These are phyloP conservation scores for Steinernema khuongi DNA, from an alignment of 1,140 invertebrate species.

Conservation along the genomic window DNA sequence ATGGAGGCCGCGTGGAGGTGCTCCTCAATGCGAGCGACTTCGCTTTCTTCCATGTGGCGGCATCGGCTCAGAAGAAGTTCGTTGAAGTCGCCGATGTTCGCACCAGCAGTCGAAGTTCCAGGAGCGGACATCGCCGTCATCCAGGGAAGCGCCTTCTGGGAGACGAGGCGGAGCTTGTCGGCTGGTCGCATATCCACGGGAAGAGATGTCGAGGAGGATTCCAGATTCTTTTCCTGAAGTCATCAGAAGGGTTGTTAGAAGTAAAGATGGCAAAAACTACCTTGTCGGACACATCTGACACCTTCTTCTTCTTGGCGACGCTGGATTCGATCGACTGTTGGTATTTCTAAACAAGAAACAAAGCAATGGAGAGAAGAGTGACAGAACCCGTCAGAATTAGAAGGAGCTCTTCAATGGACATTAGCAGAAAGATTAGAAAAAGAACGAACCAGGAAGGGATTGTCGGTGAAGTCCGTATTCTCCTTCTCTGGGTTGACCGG, in stretches of 20 bases:
- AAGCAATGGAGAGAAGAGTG: background rate
- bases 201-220: background rate
- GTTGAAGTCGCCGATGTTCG: background rate
- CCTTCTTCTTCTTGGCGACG: background rate
- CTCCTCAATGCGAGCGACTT: background rate
- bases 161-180: background rate
- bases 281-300: background rate
- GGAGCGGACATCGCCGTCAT: background rate
- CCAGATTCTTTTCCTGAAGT: background rate
- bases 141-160: background rate
- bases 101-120: background rate
- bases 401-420: too few species aligned
- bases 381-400: too few species aligned
- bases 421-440: too few species aligned
- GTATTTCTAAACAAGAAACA: background rate
- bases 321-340: background rate
- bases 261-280: background rate
- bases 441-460: conserved; percentile 4
- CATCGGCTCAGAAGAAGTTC: background rate
- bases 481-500: background rate
- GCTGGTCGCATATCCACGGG: background rate
- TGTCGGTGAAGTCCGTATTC: background rate
- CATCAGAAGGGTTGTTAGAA: background rate
- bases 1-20: background rate
- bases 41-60: background rate